Evolutionary conservation across 2,113 vertebrate genomes (phyloP).

Genomic region (Butastur rufipennis): DNA sequence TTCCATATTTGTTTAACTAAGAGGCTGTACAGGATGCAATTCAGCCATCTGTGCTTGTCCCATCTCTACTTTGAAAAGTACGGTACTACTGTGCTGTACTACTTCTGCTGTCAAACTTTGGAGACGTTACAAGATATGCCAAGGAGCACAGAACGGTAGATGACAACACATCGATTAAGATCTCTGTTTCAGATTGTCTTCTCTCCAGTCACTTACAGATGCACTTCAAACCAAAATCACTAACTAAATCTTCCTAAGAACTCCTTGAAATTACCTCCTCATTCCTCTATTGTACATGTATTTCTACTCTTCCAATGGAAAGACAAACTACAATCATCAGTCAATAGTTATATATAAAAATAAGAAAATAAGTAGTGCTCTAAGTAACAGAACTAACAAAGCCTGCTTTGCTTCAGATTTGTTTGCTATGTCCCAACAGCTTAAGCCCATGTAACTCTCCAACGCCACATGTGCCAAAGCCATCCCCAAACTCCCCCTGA

Average conservation of each 20-base stretch:
- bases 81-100: neutral
- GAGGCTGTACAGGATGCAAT: neutral
- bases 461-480: neutral
- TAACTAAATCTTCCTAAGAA: neutral
- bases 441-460: neutral
- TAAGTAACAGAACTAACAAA: neutral
- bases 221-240: neutral
- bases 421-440: neutral
- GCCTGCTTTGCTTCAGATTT: neutral
- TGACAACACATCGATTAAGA: neutral
- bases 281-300: too few species aligned
- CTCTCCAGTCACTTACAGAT: neutral
- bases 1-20: neutral
- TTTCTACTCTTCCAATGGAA: neutral
- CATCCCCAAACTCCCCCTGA: neutral
- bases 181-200: neutral
- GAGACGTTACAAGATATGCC: neutral
- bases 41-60: constrained; percentile 15
- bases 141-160: neutral
- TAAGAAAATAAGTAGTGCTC: neutral
- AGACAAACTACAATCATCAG: neutral
- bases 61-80: neutral
- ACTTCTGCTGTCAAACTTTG: neutral
- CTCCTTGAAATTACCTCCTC: neutral
- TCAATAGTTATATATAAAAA: neutral